Evolutionary conservation across 2,797 vertebrate genomes (phyloP).

Genomic region (Myotis daubentonii): DNA sequence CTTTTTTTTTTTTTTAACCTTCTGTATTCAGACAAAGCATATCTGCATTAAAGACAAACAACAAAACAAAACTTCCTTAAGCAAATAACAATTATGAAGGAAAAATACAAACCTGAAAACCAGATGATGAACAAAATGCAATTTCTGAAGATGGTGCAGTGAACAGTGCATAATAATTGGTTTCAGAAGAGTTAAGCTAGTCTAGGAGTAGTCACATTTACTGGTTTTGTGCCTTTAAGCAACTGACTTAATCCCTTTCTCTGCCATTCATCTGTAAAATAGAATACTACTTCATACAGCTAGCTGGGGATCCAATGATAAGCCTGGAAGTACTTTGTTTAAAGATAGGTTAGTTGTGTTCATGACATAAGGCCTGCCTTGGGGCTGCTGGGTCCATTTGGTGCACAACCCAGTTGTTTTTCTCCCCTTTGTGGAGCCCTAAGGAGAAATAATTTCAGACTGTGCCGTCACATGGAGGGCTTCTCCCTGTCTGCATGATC

Average conservation of each 20-base stretch:
- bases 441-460: background rate
- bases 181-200: conserved; percentile 39
- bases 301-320: background rate
- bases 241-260: conserved; percentile 13
- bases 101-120: background rate
- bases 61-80: conserved; percentile 17
- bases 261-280: conserved; percentile 30
- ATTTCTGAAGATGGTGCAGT: background rate
- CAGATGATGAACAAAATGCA: background rate
- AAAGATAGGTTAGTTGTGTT: background rate
- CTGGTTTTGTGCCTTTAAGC: conserved; percentile 46
- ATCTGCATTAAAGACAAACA: conserved; percentile 6
- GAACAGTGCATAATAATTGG: background rate
- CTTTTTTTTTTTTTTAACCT: background rate
- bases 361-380: background rate
- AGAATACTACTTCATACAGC: background rate
- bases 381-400: background rate
- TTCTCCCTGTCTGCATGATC: background rate
- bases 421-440: background rate
- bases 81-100: background rate
- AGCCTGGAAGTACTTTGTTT: background rate
- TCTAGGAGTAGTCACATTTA: background rate
- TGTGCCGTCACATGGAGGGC: background rate
- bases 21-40: background rate
- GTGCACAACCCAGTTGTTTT: background rate